Percentiles rank a stretch among this genome's conserved stretches.
phyloP scores from a whole-genome alignment of 2,888 invertebrate genomes.

The Dryobotodes eremita region DNA sequence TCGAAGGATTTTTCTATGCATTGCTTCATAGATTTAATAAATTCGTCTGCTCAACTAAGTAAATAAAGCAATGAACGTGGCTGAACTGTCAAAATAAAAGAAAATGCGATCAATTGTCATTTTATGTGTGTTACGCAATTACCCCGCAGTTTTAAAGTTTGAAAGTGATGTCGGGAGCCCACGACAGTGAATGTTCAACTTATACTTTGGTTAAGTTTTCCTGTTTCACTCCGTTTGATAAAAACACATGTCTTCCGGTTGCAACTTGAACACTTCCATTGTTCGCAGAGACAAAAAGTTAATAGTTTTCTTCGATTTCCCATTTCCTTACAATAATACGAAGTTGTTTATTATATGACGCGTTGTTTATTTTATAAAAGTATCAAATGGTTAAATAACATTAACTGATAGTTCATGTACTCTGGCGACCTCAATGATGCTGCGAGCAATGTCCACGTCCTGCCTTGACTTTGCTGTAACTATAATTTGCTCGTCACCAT shows the following conservation, averaged over 20 bases:
- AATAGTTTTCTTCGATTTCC: slow-evolving; percentile 31
- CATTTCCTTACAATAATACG: slow-evolving; percentile 7
- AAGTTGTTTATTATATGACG: slow-evolving; percentile 19
- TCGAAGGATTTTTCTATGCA: neutral
- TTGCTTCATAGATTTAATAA: neutral
- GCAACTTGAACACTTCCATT: slow-evolving; percentile 38
- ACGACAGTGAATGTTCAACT: slow-evolving; percentile 43
- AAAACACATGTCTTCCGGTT: slow-evolving; percentile 46
- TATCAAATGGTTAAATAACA: slow-evolving; percentile 21
- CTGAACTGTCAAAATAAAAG: neutral
- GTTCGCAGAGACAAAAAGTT: slow-evolving; percentile 26
- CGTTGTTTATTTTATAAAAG: slow-evolving; percentile 6
- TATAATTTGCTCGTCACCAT: slow-evolving; percentile 10
- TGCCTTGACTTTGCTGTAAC: slow-evolving; percentile 24
- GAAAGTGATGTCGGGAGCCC: slow-evolving; percentile 8
- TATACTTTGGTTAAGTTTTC: slow-evolving; percentile 46
- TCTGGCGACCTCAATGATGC: slow-evolving; percentile 42
- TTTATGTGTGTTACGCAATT: neutral
- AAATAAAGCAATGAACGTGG: neutral
- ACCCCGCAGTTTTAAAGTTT: slow-evolving; percentile 22
- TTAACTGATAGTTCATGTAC: slow-evolving; percentile 44
- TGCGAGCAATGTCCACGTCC: slow-evolving; percentile 37
- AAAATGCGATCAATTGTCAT: neutral
- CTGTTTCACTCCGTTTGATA: slow-evolving; percentile 25
- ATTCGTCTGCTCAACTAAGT: neutral